Conservation (phyloP, 2,888 invertebrate species). For the Epinotia bilunana region DNA sequence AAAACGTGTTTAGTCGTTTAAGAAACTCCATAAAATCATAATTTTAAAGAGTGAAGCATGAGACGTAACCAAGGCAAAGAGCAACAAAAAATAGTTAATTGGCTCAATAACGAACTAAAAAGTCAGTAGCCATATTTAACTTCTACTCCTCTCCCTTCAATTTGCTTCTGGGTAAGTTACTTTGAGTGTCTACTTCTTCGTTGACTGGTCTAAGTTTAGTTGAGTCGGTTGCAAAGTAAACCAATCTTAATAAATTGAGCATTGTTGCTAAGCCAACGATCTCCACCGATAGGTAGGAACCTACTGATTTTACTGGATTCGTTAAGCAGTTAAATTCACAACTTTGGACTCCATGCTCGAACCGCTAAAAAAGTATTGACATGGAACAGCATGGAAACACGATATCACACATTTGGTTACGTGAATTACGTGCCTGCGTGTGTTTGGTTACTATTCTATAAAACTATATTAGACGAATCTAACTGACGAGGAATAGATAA, state of each 20-base stretch:
- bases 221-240: constrained; percentile 19
- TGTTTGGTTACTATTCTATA: too few relatives aligned
- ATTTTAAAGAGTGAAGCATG: too few relatives aligned
- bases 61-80: too few relatives aligned
- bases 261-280: constrained; percentile 48
- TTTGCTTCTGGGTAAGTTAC: background rate
- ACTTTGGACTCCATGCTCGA: background rate
- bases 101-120: too few relatives aligned
- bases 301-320: constrained; percentile 5
- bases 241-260: constrained; percentile 51
- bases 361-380: background rate
- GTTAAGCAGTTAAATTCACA: constrained; percentile 43
- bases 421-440: too few relatives aligned
- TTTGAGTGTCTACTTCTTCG: background rate
- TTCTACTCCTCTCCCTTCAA: background rate
- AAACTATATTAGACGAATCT: too few relatives aligned
- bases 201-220: constrained; percentile 8
- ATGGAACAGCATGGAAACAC: background rate
- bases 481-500: too few relatives aligned
- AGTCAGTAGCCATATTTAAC: too few relatives aligned
- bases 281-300: background rate
- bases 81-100: too few relatives aligned
- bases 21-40: too few relatives aligned
- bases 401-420: too few relatives aligned
- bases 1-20: too few relatives aligned